Conservation (phyloP, 2,797 vertebrate species). For the Harpagifer antarcticus region DNA sequence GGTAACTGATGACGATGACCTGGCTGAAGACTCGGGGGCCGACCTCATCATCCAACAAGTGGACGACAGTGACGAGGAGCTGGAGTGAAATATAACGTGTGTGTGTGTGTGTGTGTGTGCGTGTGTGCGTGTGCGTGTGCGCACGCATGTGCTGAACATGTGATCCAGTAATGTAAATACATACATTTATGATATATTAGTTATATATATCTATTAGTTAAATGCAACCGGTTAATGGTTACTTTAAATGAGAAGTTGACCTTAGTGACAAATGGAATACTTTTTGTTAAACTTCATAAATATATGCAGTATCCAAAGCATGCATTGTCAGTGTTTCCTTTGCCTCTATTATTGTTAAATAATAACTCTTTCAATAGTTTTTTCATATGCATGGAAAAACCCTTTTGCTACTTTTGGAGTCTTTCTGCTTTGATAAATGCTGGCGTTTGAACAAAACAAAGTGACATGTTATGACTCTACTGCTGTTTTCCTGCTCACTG, state of each 20-base stretch:
- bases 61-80: constrained; percentile 95
- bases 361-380: constrained; percentile 32
- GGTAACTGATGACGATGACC: constrained; percentile 88
- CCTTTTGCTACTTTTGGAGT: constrained; percentile 28
- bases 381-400: constrained; percentile 65
- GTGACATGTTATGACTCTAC: constrained; percentile 6
- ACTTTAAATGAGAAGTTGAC: constrained; percentile 43
- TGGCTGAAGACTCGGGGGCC: constrained; percentile 93
- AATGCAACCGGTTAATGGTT: constrained; percentile 41
- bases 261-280: constrained; percentile 48
- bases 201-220: constrained; percentile 36
- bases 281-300: constrained; percentile 58
- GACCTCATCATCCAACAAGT: constrained; percentile 97
- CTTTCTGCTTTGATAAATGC: constrained; percentile 32
- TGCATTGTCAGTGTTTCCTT: constrained; percentile 64
- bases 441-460: constrained; percentile 26
- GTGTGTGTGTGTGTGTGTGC: constrained; percentile 15
- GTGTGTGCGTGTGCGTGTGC: constrained; percentile 23
- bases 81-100: constrained; percentile 75
- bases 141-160: no score
- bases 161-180: constrained; percentile 60
- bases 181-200: constrained; percentile 52
- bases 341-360: constrained; percentile 45
- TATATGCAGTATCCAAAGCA: constrained; percentile 76
- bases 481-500: constrained; percentile 6